phyloP scores from a whole-genome alignment of 2,797 vertebrate species.

The Acanthis flammea region DNA sequence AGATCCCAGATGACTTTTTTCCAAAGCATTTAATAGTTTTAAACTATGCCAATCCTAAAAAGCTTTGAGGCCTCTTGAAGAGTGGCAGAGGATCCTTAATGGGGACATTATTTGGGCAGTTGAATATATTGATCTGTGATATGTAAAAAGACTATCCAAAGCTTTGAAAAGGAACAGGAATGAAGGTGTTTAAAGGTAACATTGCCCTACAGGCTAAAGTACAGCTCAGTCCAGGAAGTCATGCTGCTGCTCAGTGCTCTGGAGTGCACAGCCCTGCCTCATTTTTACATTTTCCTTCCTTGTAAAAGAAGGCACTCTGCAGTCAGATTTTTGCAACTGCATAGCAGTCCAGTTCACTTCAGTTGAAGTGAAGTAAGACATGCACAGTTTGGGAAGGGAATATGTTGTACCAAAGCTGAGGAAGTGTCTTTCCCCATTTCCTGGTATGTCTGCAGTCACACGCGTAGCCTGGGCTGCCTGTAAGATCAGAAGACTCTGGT shows the following conservation, averaged over 20 bases:
- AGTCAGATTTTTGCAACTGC: neutral
- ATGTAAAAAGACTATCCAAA: neutral
- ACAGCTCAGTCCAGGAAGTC: neutral
- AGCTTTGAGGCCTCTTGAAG: neutral
- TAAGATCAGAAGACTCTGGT: neutral
- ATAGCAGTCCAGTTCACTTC: neutral
- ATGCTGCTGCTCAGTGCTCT: neutral
- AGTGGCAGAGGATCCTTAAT: neutral
- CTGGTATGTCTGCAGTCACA: neutral
- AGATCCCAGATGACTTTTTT: neutral
- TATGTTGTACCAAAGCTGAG: neutral
- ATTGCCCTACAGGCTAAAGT: neutral
- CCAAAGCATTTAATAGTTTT: neutral
- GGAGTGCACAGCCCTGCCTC: neutral
- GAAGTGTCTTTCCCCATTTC: neutral
- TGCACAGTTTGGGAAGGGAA: neutral
- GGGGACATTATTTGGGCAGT: neutral
- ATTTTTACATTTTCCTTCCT: neutral
- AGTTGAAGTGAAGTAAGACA: neutral
- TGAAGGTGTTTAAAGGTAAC: neutral
- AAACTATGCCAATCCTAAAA: neutral
- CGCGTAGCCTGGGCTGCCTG: neutral
- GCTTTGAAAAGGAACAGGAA: neutral
- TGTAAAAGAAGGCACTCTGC: neutral
- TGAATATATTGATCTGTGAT: neutral